Conservation (phyloP, 2,797 vertebrate genomes). For the Yasuhikotakia modesta region DNA sequence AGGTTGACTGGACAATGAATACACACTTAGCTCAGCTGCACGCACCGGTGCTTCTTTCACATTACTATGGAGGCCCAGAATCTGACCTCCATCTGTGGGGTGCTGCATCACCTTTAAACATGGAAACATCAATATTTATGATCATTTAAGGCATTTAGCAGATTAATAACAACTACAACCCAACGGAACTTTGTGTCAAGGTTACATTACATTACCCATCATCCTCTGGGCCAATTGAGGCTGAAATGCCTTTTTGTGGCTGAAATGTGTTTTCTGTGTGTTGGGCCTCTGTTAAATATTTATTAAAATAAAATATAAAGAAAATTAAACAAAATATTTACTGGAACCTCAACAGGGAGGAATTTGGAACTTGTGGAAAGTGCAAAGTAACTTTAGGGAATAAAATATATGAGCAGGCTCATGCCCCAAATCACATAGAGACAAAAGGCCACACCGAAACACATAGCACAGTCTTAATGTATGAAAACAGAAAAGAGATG, state of each 20-base stretch:
- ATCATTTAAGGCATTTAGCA: too few relatives aligned
- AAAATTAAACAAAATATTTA: neutral
- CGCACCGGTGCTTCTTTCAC: constrained; percentile 65
- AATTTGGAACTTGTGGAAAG: constrained; percentile 36
- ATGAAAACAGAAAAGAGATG: too few relatives aligned
- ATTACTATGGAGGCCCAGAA: constrained; percentile 69
- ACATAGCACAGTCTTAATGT: too few relatives aligned
- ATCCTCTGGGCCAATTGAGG: neutral
- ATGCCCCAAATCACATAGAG: constrained; percentile 13
- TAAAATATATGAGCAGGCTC: constrained; percentile 4
- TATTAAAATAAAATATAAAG: too few relatives aligned
- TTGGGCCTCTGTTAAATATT: constrained; percentile 3
- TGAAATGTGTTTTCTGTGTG: neutral
- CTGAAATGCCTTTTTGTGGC: neutral
- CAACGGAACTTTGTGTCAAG: neutral
- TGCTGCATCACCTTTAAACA: constrained; percentile 69
- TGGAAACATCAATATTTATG: constrained; percentile 15
- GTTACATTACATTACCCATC: neutral
- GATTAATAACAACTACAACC: neutral
- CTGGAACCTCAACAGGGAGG: constrained; percentile 5
- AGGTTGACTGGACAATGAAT: constrained; percentile 69
- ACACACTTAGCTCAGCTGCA: constrained; percentile 67
- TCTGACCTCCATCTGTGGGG: constrained; percentile 67
- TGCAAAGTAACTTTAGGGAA: constrained; percentile 43
- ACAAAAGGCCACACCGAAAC: constrained; percentile 13